Percentiles rank a stretch among this genome's conserved stretches.
Evolutionary conservation across 2,888 invertebrate genomes (phyloP).

Genomic region (Steinernema hermaphroditum): DNA sequence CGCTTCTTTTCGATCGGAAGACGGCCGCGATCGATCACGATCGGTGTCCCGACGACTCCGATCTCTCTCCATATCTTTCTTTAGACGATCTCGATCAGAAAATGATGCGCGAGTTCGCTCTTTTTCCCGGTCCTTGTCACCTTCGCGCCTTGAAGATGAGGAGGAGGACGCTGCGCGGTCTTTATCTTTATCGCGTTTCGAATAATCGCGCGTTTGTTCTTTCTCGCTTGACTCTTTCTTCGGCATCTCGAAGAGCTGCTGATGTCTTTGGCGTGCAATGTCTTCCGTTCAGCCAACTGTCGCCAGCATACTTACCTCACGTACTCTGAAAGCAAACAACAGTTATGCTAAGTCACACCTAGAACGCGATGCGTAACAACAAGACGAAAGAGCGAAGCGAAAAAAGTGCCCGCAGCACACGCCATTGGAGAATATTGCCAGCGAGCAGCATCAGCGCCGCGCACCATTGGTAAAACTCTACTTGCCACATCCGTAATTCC

Average conservation of each 20-base stretch:
- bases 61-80: constrained; percentile 31
- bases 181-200: constrained; percentile 28
- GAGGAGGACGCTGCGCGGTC: constrained; percentile 22
- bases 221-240: constrained; percentile 17
- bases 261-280: background rate
- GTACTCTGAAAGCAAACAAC: constrained; percentile 7
- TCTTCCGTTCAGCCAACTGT: constrained; percentile 14
- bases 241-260: constrained; percentile 11
- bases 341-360: background rate
- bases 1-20: constrained; percentile 24
- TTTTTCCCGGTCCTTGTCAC: constrained; percentile 9
- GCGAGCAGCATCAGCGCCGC: constrained; percentile 29
- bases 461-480: constrained; percentile 31
- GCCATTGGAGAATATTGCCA: constrained; percentile 26
- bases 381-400: background rate
- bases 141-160: constrained; percentile 24
- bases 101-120: constrained; percentile 30
- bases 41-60: constrained; percentile 27
- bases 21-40: constrained; percentile 26
- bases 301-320: background rate
- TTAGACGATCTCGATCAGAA: constrained; percentile 11
- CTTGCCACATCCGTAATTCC: constrained; percentile 31
- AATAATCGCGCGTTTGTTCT: constrained; percentile 23
- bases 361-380: background rate
- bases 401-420: constrained; percentile 24